Evolutionary conservation across 2,888 invertebrate genomes (phyloP).

Genomic region (Archips crataeganus): DNA sequence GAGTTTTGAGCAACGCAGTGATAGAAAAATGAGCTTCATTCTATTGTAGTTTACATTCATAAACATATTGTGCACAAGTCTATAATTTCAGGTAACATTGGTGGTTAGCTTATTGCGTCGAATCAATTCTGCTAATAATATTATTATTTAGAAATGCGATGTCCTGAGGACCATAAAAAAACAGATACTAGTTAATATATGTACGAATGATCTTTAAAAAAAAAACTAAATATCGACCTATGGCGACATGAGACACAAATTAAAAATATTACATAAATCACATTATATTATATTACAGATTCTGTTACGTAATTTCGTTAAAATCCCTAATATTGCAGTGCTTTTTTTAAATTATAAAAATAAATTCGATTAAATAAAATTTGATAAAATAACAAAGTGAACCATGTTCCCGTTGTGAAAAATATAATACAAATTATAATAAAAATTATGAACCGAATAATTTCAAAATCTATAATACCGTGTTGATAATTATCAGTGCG

Average conservation of each 20-base stretch:
- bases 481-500: slow-evolving; percentile 15
- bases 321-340: slow-evolving; percentile 29
- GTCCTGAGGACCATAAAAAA: background rate
- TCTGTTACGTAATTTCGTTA: slow-evolving; percentile 31
- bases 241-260: slow-evolving; percentile 31
- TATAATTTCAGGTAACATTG: background rate
- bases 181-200: slow-evolving; percentile 25
- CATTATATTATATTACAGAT: slow-evolving; percentile 21
- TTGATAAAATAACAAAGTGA: slow-evolving; percentile 18
- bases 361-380: background rate
- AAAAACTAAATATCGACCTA: slow-evolving; percentile 23
- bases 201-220: slow-evolving; percentile 29
- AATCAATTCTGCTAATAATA: background rate
- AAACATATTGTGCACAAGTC: slow-evolving; percentile 3
- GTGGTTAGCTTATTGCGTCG: background rate
- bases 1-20: slow-evolving; percentile 16
- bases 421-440: slow-evolving; percentile 12
- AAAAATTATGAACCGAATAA: slow-evolving; percentile 4
- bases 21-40: slow-evolving; percentile 41
- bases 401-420: slow-evolving; percentile 34
- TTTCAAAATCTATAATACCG: slow-evolving; percentile 16
- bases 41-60: slow-evolving; percentile 23
- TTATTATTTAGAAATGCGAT: background rate
- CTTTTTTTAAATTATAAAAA: slow-evolving; percentile 15
- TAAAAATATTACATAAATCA: slow-evolving; percentile 35